Base-by-base conservation (phyloP, 1,140 invertebrate species). In the Sitophilus oryzae region DNA sequence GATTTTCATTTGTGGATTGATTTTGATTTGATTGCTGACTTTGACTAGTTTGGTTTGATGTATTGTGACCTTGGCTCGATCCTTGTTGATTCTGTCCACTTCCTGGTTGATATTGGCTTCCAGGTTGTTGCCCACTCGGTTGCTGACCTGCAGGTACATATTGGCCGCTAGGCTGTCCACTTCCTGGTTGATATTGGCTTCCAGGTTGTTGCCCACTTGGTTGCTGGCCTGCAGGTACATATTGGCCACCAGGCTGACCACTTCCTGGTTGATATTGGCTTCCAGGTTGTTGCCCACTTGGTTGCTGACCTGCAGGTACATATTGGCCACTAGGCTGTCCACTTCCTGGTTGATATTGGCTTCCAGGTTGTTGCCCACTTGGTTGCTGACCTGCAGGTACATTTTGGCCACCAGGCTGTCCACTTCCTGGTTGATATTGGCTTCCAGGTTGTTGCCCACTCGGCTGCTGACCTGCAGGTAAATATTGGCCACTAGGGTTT, bases 181-280 rank as follows among this genome's bases (percentile, higher is more conserved):
- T 10, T 18, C 9, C 20, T 48, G 11, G 10, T 37, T 37, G 23
- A 20, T 20, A 18, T 35, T 20, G n/a, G 35, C 2, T 35, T 45
- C 35, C 45, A 14, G 20, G 16, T 44, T 44, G 42, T 3, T 20
- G 11, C 9, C 16, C 6, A 22, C 3, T 2, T 20, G 19, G 19
- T 10, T 19, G 42, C 11, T 44, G 43, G n/a, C 48, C n/a, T n/a
- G n/a, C n/a, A n/a, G n/a, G n/a, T n/a, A n/a, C 43, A 34, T 8
- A 23, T 51, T 63, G 59, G 10, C 47, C 51, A 23, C 61, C 60
- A 40, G 58, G 57, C 16, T 43, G 35, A 36, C 60, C 55, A 16
- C 14, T 41, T 21, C 18, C 36, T 10, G 18, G 20, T 25, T 52
- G 38, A n/a, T n/a, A n/a, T n/a, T n/a, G n/a, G n/a, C n/a, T n/a